Conservation (phyloP, 2,888 invertebrate species). For the Liopterus haemorrhoidalis region DNA sequence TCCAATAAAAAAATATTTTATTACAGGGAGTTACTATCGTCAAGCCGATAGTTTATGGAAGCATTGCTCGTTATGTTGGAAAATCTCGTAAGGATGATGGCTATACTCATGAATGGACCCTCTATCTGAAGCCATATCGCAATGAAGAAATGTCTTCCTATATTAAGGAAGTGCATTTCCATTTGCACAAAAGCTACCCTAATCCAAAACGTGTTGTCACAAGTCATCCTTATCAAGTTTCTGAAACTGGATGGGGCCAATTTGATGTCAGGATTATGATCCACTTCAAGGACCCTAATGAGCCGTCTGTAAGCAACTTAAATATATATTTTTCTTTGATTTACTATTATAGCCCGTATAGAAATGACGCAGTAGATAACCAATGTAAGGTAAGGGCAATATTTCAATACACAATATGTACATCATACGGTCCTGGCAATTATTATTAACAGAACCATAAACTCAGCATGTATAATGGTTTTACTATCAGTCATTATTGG, state of each 20-base stretch:
- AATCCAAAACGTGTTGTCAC: constrained; percentile 90
- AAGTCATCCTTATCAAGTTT: constrained; percentile 94
- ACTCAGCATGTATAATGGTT: too few species aligned
- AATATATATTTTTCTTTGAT: too few species aligned
- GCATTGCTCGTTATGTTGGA: constrained; percentile 90
- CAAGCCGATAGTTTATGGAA: constrained; percentile 95
- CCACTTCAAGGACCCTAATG: constrained; percentile 94
- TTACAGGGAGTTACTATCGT: constrained; percentile 77
- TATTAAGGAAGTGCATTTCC: constrained; percentile 94
- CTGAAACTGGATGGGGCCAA: constrained; percentile 99
- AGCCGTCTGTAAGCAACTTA: constrained; percentile 72
- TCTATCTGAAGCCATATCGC: constrained; percentile 87
- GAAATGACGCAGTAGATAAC: too few species aligned
- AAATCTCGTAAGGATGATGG: constrained; percentile 96
- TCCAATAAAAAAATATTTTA: constrained; percentile 19
- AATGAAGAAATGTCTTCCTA: constrained; percentile 93
- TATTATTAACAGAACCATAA: too few species aligned
- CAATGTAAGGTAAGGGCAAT: too few species aligned
- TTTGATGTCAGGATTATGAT: constrained; percentile 98
- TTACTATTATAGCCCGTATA: too few species aligned
- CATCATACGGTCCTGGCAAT: too few species aligned
- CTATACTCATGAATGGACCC: constrained; percentile 98
- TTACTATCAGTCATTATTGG: too few species aligned
- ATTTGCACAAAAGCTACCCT: constrained; percentile 93
- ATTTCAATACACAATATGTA: too few species aligned